Conservation (phyloP, 1,140 invertebrate genomes). For the Rhynchophorus ferrugineus region DNA sequence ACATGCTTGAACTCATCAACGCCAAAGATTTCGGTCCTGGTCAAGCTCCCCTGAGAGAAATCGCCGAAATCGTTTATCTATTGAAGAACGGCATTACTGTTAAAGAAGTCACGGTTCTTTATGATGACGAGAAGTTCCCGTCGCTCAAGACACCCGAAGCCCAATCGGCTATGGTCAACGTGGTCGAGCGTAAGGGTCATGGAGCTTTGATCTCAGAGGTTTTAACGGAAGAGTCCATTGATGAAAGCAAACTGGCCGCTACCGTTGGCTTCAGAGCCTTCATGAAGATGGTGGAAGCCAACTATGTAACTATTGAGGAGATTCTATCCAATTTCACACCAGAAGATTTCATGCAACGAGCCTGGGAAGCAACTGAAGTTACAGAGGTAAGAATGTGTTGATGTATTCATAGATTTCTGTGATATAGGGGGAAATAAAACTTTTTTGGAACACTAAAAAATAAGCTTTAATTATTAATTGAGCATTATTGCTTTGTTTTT, state of each 20-base stretch:
- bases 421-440: too few species aligned
- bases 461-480: too few species aligned
- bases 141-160: slow-evolving; percentile 66
- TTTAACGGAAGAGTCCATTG: slow-evolving; percentile 67
- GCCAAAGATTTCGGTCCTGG: slow-evolving; percentile 72
- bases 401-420: too few species aligned
- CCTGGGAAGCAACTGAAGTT: slow-evolving; percentile 66
- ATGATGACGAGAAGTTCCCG: slow-evolving; percentile 70
- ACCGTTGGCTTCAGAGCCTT: slow-evolving; percentile 76
- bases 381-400: slow-evolving; percentile 54
- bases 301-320: slow-evolving; percentile 73
- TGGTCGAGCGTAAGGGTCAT: slow-evolving; percentile 73
- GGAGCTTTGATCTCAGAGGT: slow-evolving; percentile 71
- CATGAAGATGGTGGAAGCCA: slow-evolving; percentile 73
- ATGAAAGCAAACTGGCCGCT: slow-evolving; percentile 64
- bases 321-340: slow-evolving; percentile 71
- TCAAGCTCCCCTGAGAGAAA: slow-evolving; percentile 65
- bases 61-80: slow-evolving; percentile 72
- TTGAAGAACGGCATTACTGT: slow-evolving; percentile 65
- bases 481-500: too few species aligned
- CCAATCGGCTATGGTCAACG: slow-evolving; percentile 70
- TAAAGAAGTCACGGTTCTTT: slow-evolving; percentile 68
- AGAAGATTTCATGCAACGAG: slow-evolving; percentile 69
- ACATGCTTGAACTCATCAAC: slow-evolving; percentile 63
- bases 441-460: too few species aligned